These are phyloP conservation scores for Limnephilus auricula DNA, from an alignment of 2,888 invertebrate genomes.

Conservation along the genomic window DNA sequence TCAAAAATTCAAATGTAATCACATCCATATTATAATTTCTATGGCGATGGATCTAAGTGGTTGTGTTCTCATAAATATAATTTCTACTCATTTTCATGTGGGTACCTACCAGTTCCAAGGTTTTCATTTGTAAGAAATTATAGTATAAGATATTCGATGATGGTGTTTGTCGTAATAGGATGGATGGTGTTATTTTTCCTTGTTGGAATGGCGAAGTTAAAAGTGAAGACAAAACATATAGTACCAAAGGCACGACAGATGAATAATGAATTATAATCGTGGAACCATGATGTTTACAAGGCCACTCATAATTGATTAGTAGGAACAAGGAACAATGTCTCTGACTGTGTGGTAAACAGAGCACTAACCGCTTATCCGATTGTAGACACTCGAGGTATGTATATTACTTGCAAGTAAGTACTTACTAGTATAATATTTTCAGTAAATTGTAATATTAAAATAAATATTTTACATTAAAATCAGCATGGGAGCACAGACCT, in stretches of 20 bases:
- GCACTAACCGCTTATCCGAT: background rate
- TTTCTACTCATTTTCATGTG: background rate
- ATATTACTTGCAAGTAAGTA: background rate
- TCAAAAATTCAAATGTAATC: background rate
- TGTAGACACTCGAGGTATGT: background rate
- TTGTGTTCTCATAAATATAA: background rate
- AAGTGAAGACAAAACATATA: background rate
- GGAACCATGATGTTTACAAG: background rate
- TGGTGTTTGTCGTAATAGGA: background rate
- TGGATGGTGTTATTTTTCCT: background rate
- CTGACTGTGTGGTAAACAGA: background rate
- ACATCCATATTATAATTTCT: background rate
- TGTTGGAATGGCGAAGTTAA: background rate
- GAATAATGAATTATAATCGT: background rate
- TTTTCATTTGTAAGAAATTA: background rate
- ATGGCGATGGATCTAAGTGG: no score
- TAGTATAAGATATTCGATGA: background rate
- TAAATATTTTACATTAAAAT: background rate
- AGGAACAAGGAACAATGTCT: background rate
- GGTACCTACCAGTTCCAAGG: background rate
- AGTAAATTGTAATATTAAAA: no score
- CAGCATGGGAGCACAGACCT: no score
- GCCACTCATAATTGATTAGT: background rate
- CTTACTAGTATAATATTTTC: no score
- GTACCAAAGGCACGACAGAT: background rate